Percentiles rank a stretch among this genome's conserved stretches.
Conservation (phyloP, 2,113 vertebrate species). For the Pelusios castaneus region DNA sequence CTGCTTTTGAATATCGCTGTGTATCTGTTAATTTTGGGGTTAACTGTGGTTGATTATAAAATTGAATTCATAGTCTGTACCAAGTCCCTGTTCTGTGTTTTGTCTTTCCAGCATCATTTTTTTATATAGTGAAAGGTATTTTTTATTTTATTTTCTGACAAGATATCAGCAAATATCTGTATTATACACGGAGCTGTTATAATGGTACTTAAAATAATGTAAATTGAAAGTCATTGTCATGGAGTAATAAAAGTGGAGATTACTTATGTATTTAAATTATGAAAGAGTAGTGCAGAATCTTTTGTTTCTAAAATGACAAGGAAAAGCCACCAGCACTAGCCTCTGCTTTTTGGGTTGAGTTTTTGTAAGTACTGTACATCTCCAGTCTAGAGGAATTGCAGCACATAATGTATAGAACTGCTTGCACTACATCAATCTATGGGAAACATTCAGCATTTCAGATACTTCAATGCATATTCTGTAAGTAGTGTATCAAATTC, state of each 20-base stretch:
- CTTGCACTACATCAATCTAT: constrained; percentile 62
- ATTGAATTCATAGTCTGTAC: constrained; percentile 82
- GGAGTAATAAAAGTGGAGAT: constrained; percentile 94
- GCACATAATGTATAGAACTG: constrained; percentile 50
- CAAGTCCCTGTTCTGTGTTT: constrained; percentile 87
- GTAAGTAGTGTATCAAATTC: constrained; percentile 73
- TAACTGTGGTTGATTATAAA: constrained; percentile 83
- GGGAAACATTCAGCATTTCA: constrained; percentile 62
- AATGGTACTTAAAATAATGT: constrained; percentile 92
- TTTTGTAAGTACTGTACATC: constrained; percentile 72
- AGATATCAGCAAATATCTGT: constrained; percentile 89
- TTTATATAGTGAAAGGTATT: constrained; percentile 83
- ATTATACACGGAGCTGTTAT: constrained; percentile 91
- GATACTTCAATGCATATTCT: constrained; percentile 63
- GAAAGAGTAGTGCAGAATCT: constrained; percentile 78
- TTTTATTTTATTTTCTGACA: constrained; percentile 78
- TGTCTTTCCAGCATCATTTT: constrained; percentile 84
- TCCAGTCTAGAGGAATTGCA: constrained; percentile 56
- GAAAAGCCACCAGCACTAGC: constrained; percentile 84
- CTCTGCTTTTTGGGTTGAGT: constrained; percentile 81
- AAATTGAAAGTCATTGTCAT: constrained; percentile 96
- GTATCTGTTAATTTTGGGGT: constrained; percentile 83
- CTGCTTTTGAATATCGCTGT: constrained; percentile 87
- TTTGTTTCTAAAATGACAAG: constrained; percentile 81
- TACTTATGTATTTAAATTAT: constrained; percentile 92